These are phyloP conservation scores for Thumatha senex DNA, from an alignment of 2,888 invertebrate genomes.

Conservation along the genomic window DNA sequence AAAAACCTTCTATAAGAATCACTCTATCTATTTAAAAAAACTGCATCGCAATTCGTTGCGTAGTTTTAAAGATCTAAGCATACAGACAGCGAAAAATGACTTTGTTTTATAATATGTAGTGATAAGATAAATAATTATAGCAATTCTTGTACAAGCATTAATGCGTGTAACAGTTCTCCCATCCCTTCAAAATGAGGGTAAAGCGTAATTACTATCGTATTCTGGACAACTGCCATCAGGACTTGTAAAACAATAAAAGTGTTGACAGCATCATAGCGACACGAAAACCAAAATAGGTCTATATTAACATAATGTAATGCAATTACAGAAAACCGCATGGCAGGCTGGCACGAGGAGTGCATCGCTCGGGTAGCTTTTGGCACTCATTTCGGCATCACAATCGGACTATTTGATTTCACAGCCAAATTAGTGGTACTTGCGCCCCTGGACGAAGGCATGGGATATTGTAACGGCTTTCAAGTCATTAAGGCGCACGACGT, in stretches of 20 bases:
- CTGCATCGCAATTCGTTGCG: too few relatives aligned
- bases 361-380: slow-evolving; percentile 59
- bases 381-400: slow-evolving; percentile 49
- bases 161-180: too few relatives aligned
- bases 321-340: slow-evolving; percentile 50
- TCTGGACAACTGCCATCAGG: neutral
- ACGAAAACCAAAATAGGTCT: slow-evolving; percentile 16
- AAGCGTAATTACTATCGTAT: neutral
- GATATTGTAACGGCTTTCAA: slow-evolving; percentile 47
- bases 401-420: slow-evolving; percentile 38
- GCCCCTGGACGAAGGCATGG: slow-evolving; percentile 37
- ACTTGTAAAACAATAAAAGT: neutral
- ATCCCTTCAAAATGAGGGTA: too few relatives aligned
- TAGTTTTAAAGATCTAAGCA: too few relatives aligned
- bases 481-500: slow-evolving; percentile 21
- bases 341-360: slow-evolving; percentile 51
- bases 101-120: too few relatives aligned
- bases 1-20: too few relatives aligned
- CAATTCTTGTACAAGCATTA: too few relatives aligned
- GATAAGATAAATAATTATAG: too few relatives aligned
- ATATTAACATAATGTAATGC: slow-evolving; percentile 62
- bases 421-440: slow-evolving; percentile 64
- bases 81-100: too few relatives aligned
- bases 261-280: neutral
- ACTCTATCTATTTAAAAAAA: too few relatives aligned